Evolutionary conservation across 2,113 vertebrate species (phyloP).

Genomic region (Terrapene triunguis): DNA sequence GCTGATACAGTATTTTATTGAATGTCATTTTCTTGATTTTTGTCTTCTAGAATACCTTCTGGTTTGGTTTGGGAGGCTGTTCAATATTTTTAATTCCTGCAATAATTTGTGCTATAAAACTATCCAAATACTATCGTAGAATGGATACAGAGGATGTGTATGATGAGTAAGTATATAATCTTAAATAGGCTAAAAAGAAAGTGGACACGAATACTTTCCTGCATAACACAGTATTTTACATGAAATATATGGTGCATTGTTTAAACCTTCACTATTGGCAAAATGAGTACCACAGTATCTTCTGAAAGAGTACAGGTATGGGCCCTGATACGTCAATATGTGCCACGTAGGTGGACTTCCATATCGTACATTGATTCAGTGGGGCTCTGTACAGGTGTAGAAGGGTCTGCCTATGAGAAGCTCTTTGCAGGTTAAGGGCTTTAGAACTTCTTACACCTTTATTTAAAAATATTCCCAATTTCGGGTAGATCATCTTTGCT

Average conservation of each 20-base stretch:
- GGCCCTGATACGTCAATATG: not conserved
- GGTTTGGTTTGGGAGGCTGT: constrained; percentile 94
- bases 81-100: constrained; percentile 90
- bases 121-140: constrained; percentile 94
- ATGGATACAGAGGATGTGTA: constrained; percentile 99
- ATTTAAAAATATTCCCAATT: not conserved
- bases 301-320: not conserved
- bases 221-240: fast-evolving
- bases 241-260: not conserved
- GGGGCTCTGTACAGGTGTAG: not conserved
- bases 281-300: not conserved
- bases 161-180: constrained; percentile 89
- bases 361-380: not conserved
- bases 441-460: not conserved
- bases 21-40: not conserved
- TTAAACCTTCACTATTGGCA: not conserved
- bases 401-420: not conserved
- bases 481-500: not conserved
- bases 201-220: not conserved
- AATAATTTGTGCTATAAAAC: constrained; percentile 91
- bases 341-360: not conserved
- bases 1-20: not conserved
- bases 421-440: not conserved
- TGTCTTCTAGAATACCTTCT: constrained; percentile 91
- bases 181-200: not conserved